Conservation (phyloP, 2,113 vertebrate genomes). For the Nyctereutes procyonoides region DNA sequence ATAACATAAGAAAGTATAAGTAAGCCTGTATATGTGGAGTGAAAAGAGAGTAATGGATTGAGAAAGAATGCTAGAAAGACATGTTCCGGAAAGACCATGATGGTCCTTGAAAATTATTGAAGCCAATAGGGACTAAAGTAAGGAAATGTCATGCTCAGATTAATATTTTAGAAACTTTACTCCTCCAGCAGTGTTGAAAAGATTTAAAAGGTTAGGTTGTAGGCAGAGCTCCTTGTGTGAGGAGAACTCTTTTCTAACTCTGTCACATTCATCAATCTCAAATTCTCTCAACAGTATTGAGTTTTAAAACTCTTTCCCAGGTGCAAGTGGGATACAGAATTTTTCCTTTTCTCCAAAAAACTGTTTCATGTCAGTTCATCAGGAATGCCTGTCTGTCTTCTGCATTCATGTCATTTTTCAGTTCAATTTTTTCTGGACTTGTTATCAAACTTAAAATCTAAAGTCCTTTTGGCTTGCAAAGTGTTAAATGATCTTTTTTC, state of each 20-base stretch:
- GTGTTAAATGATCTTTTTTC: not conserved
- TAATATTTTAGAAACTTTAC: not conserved
- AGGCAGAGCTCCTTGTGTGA: not conserved
- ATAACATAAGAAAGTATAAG: not conserved
- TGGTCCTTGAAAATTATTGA: not conserved
- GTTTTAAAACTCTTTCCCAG: not conserved
- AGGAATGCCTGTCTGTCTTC: not conserved
- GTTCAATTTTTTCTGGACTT: not conserved
- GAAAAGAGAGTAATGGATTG: not conserved
- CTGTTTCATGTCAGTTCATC: not conserved
- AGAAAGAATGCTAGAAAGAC: not conserved
- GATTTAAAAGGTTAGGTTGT: not conserved
- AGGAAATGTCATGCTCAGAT: not conserved
- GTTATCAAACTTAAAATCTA: not conserved
- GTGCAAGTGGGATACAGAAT: not conserved
- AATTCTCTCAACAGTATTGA: not conserved
- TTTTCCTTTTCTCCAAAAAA: not conserved
- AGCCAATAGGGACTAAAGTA: not conserved
- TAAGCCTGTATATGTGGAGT: not conserved
- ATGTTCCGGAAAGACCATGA: not conserved
- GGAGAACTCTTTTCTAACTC: not conserved
- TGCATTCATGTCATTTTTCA: not conserved
- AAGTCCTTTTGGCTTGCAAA: not conserved
- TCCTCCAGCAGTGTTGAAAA: not conserved
- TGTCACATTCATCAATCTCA: not conserved